phyloP scores from a whole-genome alignment of 2,113 vertebrate species.

The Silurus asotus region DNA sequence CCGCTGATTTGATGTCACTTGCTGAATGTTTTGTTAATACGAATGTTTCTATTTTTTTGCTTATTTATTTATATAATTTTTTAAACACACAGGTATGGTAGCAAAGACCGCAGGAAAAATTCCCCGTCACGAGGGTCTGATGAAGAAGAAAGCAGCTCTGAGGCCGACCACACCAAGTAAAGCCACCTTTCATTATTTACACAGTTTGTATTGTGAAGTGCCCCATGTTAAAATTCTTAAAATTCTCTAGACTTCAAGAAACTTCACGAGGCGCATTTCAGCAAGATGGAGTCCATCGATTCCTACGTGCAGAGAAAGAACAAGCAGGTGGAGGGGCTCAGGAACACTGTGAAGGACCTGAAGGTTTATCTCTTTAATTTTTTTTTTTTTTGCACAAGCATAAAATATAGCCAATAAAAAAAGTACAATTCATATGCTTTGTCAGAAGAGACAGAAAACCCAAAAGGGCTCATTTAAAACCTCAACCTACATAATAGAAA shows the following conservation, averaged over 20 bases:
- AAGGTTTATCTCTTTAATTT: constrained; percentile 66
- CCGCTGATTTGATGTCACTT: neutral
- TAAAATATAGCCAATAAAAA: neutral
- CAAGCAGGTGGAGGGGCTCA: constrained; percentile 72
- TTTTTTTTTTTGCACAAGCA: neutral
- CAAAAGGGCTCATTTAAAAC: too few relatives aligned
- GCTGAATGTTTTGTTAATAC: too few relatives aligned
- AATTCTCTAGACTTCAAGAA: constrained; percentile 85
- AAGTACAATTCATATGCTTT: too few relatives aligned
- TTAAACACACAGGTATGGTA: constrained; percentile 22
- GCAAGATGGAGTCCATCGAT: constrained; percentile 94
- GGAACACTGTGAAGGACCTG: constrained; percentile 67
- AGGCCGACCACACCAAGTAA: constrained; percentile 85
- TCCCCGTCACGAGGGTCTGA: constrained; percentile 61
- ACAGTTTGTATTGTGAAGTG: neutral
- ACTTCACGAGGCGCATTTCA: constrained; percentile 89
- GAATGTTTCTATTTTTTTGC: neutral
- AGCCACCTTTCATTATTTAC: constrained; percentile 16
- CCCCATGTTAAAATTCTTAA: neutral
- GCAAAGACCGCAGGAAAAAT: constrained; percentile 68
- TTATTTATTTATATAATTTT: neutral
- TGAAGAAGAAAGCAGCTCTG: constrained; percentile 62
- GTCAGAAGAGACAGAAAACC: too few relatives aligned
- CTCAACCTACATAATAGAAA: too few relatives aligned
- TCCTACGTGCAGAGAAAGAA: constrained; percentile 84